Percentiles rank a stretch among this genome's conserved stretches.
Evolutionary conservation across 2,888 invertebrate genomes (phyloP).

Genomic region (Caenorhabditis imperialis): DNA sequence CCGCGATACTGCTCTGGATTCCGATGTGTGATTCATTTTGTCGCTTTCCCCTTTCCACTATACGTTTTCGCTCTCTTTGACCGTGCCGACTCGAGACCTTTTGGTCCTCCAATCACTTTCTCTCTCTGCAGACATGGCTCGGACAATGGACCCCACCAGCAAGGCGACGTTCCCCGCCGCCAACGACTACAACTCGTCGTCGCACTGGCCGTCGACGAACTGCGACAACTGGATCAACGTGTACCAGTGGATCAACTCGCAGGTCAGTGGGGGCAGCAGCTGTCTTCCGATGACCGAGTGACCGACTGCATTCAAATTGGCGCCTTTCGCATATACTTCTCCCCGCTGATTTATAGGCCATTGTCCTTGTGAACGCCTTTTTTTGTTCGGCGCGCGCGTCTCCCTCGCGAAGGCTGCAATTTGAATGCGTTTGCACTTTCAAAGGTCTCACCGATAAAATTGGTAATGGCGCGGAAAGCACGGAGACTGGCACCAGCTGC

Average conservation of each 20-base stretch:
- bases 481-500: constrained; percentile 43
- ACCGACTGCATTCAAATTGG: constrained; percentile 38
- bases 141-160: constrained; percentile 49
- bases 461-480: constrained; percentile 44
- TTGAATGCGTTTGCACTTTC: constrained; percentile 49
- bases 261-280: constrained; percentile 41
- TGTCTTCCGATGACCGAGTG: constrained; percentile 34
- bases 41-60: constrained; percentile 7
- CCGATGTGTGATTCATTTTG: constrained; percentile 16
- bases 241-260: constrained; percentile 52
- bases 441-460: constrained; percentile 25
- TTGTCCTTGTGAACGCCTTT: constrained; percentile 31
- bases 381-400: constrained; percentile 1
- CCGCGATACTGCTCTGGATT: not conserved
- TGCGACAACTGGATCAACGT: constrained; percentile 52
- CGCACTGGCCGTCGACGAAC: constrained; percentile 24
- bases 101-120: constrained; percentile 12
- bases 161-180: constrained; percentile 38
- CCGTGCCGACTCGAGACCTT: constrained; percentile 27
- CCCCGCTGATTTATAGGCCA: constrained; percentile 36
- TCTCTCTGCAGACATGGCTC: constrained; percentile 42
- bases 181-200: constrained; percentile 6
- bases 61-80: constrained; percentile 33
- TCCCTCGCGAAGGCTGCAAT: constrained; percentile 29
- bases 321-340: constrained; percentile 20